Evolutionary conservation across 2,888 invertebrate species (phyloP).

Genomic region (Hirudinaria manillensis): DNA sequence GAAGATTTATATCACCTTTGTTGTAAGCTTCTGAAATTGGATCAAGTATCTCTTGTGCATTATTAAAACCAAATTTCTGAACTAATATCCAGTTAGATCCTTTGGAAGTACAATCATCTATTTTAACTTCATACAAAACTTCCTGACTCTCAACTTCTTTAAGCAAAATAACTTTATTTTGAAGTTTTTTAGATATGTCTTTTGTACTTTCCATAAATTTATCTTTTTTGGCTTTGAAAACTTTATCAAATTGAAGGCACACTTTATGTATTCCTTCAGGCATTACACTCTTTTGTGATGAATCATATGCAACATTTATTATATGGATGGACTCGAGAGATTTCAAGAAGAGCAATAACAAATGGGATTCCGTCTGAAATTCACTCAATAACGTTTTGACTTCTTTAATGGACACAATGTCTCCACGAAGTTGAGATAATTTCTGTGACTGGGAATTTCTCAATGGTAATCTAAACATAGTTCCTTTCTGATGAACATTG

Average conservation of each 20-base stretch:
- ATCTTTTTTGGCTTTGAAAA: not conserved
- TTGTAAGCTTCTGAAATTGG: conserved; percentile 37
- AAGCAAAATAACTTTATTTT: not conserved
- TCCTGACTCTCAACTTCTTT: not conserved
- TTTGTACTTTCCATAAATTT: conserved; percentile 13
- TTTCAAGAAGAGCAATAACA: conserved; percentile 28
- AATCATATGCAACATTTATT: not conserved
- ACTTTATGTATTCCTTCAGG: not conserved
- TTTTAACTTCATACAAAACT: conserved; percentile 16
- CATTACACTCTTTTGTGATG: not conserved
- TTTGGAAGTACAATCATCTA: not conserved
- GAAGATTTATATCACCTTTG: conserved; percentile 39
- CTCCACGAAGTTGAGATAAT: conserved; percentile 40
- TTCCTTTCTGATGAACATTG: conserved; percentile 32
- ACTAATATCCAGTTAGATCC: conserved; percentile 27
- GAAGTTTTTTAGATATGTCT: not conserved
- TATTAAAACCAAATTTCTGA: conserved; percentile 41
- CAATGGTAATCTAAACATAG: conserved; percentile 48
- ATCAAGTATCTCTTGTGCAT: conserved; percentile 30
- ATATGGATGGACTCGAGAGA: conserved; percentile 7
- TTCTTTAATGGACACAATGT: conserved; percentile 32
- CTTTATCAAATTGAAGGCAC: conserved; percentile 7
- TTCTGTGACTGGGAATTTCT: conserved; percentile 40
- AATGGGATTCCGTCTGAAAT: conserved; percentile 41
- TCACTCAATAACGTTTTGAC: conserved; percentile 39